These are phyloP conservation scores for Coreoperca whiteheadi DNA, from an alignment of 2,113 vertebrate genomes.

Conservation along the genomic window DNA sequence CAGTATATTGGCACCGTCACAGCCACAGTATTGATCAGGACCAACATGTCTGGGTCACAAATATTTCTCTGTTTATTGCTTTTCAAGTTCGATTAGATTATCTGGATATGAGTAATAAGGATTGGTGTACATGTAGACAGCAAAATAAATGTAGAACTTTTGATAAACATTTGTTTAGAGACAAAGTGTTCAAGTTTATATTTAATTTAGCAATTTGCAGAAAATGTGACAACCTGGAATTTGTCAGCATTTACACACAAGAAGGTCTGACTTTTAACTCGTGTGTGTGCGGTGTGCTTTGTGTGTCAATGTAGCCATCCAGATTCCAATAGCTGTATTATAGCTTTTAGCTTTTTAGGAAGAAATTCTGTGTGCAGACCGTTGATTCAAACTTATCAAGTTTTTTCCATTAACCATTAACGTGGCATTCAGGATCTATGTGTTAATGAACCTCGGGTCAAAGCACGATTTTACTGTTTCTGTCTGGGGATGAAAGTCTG, in stretches of 20 bases:
- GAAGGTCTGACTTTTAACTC: slow-evolving; percentile 6
- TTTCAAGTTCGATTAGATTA: neutral
- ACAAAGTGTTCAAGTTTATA: neutral
- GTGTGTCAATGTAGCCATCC: neutral
- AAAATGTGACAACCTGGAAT: slow-evolving; percentile 24
- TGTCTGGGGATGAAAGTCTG: neutral
- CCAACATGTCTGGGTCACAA: slow-evolving; percentile 35
- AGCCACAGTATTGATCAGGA: slow-evolving; percentile 38
- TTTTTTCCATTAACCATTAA: slow-evolving; percentile 13
- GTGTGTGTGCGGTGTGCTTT: slow-evolving; percentile 5
- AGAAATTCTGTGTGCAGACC: neutral
- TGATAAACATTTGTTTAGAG: neutral
- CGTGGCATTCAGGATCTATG: slow-evolving; percentile 1
- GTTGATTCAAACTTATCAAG: neutral
- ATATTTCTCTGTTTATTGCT: neutral
- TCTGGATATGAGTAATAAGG: neutral
- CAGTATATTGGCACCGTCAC: neutral
- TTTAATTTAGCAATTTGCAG: neutral
- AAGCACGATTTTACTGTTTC: slow-evolving; percentile 18
- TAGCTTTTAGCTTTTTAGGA: slow-evolving; percentile 11
- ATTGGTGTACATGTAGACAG: slow-evolving; percentile 15
- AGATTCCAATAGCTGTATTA: slow-evolving; percentile 29
- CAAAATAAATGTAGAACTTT: neutral
- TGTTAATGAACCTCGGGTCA: neutral
- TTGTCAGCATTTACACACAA: slow-evolving; percentile 17